These are phyloP conservation scores for Caenorhabditis sp. DNA, from an alignment of 2,888 invertebrate species.

Conservation along the genomic window DNA sequence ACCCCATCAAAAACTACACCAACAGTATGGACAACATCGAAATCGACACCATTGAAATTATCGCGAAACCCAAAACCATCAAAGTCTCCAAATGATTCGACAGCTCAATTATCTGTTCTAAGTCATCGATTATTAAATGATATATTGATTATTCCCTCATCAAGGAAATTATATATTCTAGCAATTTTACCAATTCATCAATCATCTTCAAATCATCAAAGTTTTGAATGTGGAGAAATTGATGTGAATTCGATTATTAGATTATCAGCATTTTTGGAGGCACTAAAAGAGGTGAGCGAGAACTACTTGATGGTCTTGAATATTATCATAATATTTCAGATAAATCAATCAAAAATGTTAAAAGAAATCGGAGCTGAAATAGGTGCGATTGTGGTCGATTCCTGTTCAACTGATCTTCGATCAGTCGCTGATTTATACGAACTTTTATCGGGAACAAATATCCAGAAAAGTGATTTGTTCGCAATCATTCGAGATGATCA, in stretches of 20 bases:
- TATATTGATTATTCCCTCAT: slow-evolving; percentile 62
- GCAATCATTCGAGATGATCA: slow-evolving; percentile 64
- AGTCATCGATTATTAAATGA: slow-evolving; percentile 65
- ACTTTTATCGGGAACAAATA: slow-evolving; percentile 64
- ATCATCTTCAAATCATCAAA: slow-evolving; percentile 42
- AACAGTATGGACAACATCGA: slow-evolving; percentile 37
- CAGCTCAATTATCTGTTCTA: slow-evolving; percentile 56
- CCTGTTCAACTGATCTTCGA: slow-evolving; percentile 61
- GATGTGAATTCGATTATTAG: slow-evolving; percentile 64
- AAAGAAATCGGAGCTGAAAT: slow-evolving; percentile 58
- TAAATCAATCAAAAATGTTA: slow-evolving; percentile 32
- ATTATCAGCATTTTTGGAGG: slow-evolving; percentile 60
- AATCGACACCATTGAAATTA: slow-evolving; percentile 17
- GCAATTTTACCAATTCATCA: slow-evolving; percentile 62
- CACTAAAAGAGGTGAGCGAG: slow-evolving; percentile 52
- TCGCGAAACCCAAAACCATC: slow-evolving; percentile 30
- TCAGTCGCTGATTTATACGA: slow-evolving; percentile 67
- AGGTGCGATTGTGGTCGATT: slow-evolving; percentile 64
- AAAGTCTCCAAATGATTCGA: slow-evolving; percentile 8
- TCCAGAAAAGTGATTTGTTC: slow-evolving; percentile 60
- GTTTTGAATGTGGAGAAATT: slow-evolving; percentile 63
- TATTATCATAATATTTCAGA: too few species aligned
- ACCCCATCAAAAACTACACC: slow-evolving; percentile 18
- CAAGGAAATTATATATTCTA: slow-evolving; percentile 58
- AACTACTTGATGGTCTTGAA: too few species aligned